A percentile compares a stretch with the other conserved stretches of the same genome.
phyloP scores from a whole-genome alignment of 2,888 invertebrate genomes.

The Cheilosia vernalis region DNA sequence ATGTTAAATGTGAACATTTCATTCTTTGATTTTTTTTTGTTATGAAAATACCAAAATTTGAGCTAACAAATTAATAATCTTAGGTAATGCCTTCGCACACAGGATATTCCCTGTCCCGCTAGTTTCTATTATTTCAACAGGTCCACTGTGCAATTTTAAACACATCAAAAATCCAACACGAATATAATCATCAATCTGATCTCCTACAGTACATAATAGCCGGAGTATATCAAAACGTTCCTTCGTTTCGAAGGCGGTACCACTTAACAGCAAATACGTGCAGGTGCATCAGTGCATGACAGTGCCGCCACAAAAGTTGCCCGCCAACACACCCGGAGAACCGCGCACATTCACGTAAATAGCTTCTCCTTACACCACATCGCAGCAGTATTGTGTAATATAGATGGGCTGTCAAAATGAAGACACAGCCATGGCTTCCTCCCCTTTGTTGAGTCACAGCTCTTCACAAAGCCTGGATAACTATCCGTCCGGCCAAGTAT shows the following conservation, averaged over 20 bases:
- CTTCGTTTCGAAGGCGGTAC: slow-evolving; percentile 39
- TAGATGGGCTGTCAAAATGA: slow-evolving; percentile 54
- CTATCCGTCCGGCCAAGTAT: slow-evolving; percentile 65
- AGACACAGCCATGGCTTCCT: slow-evolving; percentile 44
- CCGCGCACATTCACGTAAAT: slow-evolving; percentile 6
- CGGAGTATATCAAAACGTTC: background rate
- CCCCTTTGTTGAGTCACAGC: slow-evolving; percentile 33
- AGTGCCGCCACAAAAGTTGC: background rate
- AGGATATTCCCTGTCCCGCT: too few species aligned
- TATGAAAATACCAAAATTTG: too few species aligned
- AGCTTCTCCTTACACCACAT: slow-evolving; percentile 17
- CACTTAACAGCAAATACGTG: slow-evolving; percentile 30
- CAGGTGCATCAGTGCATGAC: slow-evolving; percentile 48
- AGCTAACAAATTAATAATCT: too few species aligned
- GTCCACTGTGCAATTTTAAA: too few species aligned
- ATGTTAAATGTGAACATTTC: too few species aligned
- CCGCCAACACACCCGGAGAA: slow-evolving; percentile 11
- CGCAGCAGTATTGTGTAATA: slow-evolving; percentile 17
- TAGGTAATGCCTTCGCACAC: too few species aligned
- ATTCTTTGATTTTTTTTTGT: too few species aligned
- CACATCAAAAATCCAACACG: background rate
- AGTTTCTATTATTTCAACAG: too few species aligned
- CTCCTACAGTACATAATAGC: background rate
- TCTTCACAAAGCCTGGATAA: background rate
- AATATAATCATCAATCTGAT: background rate